Conservation (phyloP, 30 jellyfish, hydroid and myxozoan genomes). For the Turritopsis rubra region DNA sequence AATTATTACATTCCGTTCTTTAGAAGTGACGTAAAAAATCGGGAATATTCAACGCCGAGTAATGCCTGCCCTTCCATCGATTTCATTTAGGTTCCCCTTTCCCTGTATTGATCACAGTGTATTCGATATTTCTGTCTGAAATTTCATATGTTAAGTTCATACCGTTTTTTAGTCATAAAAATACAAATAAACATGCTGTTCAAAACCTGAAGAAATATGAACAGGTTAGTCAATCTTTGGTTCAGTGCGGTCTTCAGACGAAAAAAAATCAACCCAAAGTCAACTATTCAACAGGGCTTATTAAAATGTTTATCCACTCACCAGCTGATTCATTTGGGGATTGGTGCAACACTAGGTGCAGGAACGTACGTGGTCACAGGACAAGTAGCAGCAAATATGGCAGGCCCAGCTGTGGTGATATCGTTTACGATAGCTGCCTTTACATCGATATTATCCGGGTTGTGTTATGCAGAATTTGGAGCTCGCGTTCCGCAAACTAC, state of each 20-base stretch:
- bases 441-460: slow-evolving; percentile 93
- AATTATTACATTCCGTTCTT: too few species aligned
- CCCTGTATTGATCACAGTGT: too few species aligned
- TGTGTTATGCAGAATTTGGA: slow-evolving; percentile 98
- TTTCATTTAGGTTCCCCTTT: too few species aligned
- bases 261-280: slow-evolving; percentile 39
- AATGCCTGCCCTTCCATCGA: too few species aligned
- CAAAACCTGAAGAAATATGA: background rate
- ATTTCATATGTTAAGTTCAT: too few species aligned
- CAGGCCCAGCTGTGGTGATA: slow-evolving; percentile 97
- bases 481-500: slow-evolving; percentile 98
- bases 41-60: too few species aligned
- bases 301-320: slow-evolving; percentile 84
- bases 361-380: slow-evolving; percentile 99
- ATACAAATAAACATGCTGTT: background rate
- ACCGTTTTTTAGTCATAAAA: background rate
- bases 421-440: slow-evolving; percentile 97
- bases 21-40: too few species aligned
- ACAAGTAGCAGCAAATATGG: slow-evolving; percentile 97
- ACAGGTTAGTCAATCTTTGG: slow-evolving; percentile 39
- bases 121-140: too few species aligned
- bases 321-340: slow-evolving; percentile 90
- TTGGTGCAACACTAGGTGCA: slow-evolving; percentile 99
- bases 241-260: slow-evolving; percentile 74
- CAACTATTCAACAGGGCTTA: slow-evolving; percentile 41